A percentile compares a stretch with the other conserved stretches of the same genome.
Evolutionary conservation across 2,797 vertebrate genomes (phyloP).

Genomic region (Tragelaphus oryx): DNA sequence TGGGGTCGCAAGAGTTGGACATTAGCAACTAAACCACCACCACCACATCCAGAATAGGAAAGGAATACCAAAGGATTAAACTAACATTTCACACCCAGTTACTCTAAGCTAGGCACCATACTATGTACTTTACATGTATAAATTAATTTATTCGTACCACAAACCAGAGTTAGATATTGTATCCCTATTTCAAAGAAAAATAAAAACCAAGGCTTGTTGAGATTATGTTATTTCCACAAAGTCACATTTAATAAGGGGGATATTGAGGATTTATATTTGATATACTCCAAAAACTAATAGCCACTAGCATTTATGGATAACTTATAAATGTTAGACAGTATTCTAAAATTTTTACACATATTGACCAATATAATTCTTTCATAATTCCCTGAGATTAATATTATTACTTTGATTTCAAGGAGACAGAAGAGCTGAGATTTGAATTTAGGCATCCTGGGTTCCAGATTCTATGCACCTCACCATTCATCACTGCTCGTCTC

Average conservation of each 20-base stretch:
- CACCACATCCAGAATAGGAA: neutral
- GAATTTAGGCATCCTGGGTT: neutral
- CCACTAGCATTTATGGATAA: neutral
- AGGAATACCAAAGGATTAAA: neutral
- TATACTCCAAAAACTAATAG: neutral
- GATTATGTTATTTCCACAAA: conserved; percentile 7
- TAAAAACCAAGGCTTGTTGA: neutral
- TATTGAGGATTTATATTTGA: neutral
- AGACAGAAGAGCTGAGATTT: neutral
- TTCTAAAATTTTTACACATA: neutral
- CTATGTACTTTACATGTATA: neutral
- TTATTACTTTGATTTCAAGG: neutral
- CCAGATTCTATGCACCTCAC: fast-evolving
- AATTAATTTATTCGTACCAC: neutral
- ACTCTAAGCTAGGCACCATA: neutral
- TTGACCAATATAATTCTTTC: neutral
- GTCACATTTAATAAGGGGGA: neutral
- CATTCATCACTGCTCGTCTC: neutral
- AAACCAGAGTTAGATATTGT: neutral
- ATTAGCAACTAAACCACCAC: neutral
- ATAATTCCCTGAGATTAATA: neutral
- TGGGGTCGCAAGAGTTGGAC: neutral
- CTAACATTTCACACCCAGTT: neutral
- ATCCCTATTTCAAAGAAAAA: neutral
- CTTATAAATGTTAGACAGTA: neutral